phyloP scores from a whole-genome alignment of 2,797 vertebrate genomes.

The Yasuhikotakia modesta region DNA sequence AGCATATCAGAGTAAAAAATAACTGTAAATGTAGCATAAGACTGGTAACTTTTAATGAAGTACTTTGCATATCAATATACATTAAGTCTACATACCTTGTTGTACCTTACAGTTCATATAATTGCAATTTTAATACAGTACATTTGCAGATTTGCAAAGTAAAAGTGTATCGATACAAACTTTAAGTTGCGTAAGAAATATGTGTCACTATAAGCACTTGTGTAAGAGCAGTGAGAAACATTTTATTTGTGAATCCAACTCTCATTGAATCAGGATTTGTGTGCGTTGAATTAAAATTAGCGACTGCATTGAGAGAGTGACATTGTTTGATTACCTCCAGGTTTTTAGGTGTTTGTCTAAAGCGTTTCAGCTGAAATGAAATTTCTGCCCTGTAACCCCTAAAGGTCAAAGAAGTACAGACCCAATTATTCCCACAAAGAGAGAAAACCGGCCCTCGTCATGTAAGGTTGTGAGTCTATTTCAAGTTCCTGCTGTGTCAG shows the following conservation, averaged over 20 bases:
- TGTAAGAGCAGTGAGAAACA: neutral
- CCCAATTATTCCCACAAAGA: conserved; percentile 19
- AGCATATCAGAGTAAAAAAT: neutral
- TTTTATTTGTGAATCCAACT: neutral
- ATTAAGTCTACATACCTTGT: neutral
- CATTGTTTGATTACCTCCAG: neutral
- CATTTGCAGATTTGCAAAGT: too few relatives aligned
- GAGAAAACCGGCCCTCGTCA: neutral
- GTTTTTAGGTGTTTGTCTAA: conserved; percentile 2
- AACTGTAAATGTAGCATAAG: neutral
- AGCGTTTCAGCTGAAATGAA: neutral
- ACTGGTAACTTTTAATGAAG: neutral
- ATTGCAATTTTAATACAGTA: neutral
- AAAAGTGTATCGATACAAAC: neutral
- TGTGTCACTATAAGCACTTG: neutral
- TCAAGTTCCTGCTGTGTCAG: neutral
- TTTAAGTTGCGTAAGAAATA: neutral
- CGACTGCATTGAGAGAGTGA: neutral
- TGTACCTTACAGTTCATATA: neutral
- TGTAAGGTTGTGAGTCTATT: neutral
- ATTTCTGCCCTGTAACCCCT: neutral
- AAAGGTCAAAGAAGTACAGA: conserved; percentile 2
- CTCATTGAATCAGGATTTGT: neutral
- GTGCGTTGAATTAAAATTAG: neutral
- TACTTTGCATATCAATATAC: neutral